Evolutionary conservation across 1,140 invertebrate species (phyloP).

Genomic region (Arion vulgaris): DNA sequence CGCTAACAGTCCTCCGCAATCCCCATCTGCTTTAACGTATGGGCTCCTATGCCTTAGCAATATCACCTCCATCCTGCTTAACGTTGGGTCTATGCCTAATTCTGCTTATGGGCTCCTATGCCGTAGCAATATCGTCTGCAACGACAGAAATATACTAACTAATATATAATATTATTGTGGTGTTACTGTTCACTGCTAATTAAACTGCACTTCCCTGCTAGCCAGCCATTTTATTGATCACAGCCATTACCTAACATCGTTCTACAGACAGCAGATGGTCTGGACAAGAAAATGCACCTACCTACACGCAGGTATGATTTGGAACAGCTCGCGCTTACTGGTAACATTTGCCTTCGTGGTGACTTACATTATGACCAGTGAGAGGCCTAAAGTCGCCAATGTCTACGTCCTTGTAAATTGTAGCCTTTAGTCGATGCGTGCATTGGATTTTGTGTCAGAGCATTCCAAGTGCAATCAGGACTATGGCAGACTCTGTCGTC

Average conservation of each 20-base stretch:
- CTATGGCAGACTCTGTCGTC: neutral
- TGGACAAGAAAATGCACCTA: constrained; percentile 5
- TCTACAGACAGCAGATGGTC: neutral
- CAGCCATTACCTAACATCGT: neutral
- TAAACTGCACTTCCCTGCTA: too few species aligned
- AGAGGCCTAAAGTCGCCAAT: neutral
- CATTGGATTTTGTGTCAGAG: neutral
- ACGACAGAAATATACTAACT: too few species aligned
- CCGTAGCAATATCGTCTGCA: too few species aligned
- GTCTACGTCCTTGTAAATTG: neutral
- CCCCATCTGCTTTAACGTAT: too few species aligned
- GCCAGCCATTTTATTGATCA: neutral
- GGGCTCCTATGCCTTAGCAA: too few species aligned
- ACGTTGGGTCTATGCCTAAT: too few species aligned
- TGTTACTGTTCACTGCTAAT: too few species aligned
- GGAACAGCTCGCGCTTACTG: constrained; percentile 4
- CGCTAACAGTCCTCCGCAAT: too few species aligned
- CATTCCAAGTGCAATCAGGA: neutral
- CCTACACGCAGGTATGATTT: neutral
- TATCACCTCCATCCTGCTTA: too few species aligned
- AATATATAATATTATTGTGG: too few species aligned
- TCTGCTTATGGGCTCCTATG: too few species aligned
- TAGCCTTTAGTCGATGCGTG: neutral
- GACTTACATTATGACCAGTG: neutral
- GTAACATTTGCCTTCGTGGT: neutral